Conservation (phyloP, 1,140 invertebrate species). For the Trichomalopsis sarcophagae region DNA sequence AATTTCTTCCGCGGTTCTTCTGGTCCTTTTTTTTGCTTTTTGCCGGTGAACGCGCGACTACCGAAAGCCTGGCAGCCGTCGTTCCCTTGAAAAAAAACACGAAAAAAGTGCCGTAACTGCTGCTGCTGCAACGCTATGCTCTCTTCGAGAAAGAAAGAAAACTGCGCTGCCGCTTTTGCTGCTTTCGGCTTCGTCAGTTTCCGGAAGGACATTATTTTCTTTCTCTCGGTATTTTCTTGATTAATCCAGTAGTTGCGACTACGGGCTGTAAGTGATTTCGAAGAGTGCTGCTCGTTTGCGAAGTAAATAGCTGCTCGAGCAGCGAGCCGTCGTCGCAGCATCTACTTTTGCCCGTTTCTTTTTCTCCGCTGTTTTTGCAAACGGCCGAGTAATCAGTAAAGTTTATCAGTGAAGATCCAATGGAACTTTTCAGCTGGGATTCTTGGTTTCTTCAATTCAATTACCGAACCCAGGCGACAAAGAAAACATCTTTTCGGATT, state of each 20-base stretch:
- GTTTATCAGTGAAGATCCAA: slow-evolving; percentile 6
- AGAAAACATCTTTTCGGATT: not conserved
- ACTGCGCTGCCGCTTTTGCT: not conserved
- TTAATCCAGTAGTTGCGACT: slow-evolving; percentile 31
- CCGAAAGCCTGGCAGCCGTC: not conserved
- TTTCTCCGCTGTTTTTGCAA: not conserved
- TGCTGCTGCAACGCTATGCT: not conserved
- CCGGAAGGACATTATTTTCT: slow-evolving; percentile 27
- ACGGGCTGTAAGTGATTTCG: slow-evolving; percentile 44
- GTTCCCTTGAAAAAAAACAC: not conserved
- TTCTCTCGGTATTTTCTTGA: slow-evolving; percentile 43
- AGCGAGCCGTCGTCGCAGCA: not conserved
- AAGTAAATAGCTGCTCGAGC: slow-evolving; percentile 25
- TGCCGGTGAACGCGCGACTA: not conserved
- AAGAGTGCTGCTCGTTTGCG: slow-evolving; percentile 43
- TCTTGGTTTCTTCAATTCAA: slow-evolving; percentile 29
- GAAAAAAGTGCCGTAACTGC: not conserved
- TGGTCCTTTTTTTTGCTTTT: not conserved
- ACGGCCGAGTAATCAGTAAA: slow-evolving; percentile 38
- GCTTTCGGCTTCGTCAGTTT: not conserved
- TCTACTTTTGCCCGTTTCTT: slow-evolving; percentile 1
- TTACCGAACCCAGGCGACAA: not conserved
- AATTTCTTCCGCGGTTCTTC: not conserved
- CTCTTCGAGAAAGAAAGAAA: slow-evolving; percentile 14
- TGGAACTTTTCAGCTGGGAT: not conserved